Evolutionary conservation across 2,888 invertebrate genomes (phyloP), one percentile per base, ranked within the genome.

Genomic region (Pseudococcus jackbeardsleyi): DNA sequence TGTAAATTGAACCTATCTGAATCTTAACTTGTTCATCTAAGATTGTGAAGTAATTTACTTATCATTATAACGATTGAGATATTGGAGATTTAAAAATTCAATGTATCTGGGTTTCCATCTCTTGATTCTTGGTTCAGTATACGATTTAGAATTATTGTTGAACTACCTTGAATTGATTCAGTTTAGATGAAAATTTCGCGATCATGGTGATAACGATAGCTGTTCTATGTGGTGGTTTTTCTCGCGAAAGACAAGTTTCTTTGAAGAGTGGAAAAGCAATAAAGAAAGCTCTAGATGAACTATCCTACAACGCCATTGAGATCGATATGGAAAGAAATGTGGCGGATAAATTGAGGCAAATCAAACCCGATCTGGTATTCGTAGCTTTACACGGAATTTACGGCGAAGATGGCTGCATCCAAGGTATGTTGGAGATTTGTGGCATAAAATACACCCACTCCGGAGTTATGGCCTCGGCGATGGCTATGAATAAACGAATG

Each of bases 321-420:
- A 26, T 77, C 5, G 77, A 77, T 33, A 33, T 77, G 33, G 33
- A 77, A 6, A 26, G 7, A 77, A 42, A 77, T 33, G 77, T 77
- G 15, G 7, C 33, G 12, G 42, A 39, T 15, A 77, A 77, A 6
- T 12, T 77, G 15, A 39, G 17, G 11, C 4, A 33, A 39, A 17
- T 77, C 15, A 33, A 77, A 0, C 77, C 77, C 0, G 77, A 77
- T 33, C 17, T 77, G n/a, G 77, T 77, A 15, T 77, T 77, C n/a
- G n/a, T 39, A 33, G 33, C 39, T 26, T n/a, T 77, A 12, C 77
- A 77, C 42, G 77, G 77, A 77, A 4, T n/a, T 39, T 77, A 39
- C 42, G 77, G 77, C 42, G 77, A 77, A 77, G 77, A 77, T 12
- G 77, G 77, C 26, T 77, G 77, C 6, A 33, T 77, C 8, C 77